These are phyloP conservation scores for Periplaneta americana DNA, from an alignment of 1,140 invertebrate species.

Conservation along the genomic window DNA sequence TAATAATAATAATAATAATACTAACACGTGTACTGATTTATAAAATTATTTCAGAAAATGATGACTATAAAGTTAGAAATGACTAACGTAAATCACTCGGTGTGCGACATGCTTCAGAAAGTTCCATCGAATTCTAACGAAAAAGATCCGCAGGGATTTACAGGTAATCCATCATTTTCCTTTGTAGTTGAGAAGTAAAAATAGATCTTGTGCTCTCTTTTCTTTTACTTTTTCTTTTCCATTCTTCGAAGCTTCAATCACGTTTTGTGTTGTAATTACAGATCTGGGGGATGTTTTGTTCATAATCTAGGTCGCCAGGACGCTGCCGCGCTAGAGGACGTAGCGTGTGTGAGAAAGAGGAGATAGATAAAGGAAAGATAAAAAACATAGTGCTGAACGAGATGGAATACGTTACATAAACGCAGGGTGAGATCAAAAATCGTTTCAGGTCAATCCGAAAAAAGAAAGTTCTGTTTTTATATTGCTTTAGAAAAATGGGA, in stretches of 20 bases:
- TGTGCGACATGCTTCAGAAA: background rate
- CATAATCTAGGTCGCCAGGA: background rate
- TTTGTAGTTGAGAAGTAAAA: background rate
- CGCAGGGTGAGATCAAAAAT: background rate
- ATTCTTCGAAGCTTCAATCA: background rate
- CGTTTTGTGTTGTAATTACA: background rate
- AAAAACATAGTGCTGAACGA: background rate
- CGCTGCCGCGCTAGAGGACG: background rate
- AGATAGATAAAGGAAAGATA: background rate
- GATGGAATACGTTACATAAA: background rate
- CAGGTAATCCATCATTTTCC: background rate
- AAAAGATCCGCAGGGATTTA: background rate
- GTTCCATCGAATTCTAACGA: background rate
- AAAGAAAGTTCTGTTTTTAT: background rate
- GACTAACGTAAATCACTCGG: no score
- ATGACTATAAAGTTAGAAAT: no score
- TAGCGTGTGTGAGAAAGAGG: background rate
- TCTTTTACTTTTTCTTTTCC: background rate
- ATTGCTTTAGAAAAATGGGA: background rate
- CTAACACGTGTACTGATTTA: no score
- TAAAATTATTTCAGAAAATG: no score
- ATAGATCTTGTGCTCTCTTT: background rate
- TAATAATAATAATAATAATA: no score
- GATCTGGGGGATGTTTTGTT: background rate
- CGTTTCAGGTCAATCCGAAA: background rate